Evolutionary conservation across 2,797 vertebrate genomes (phyloP).

Genomic region (Helostoma temminkii): DNA sequence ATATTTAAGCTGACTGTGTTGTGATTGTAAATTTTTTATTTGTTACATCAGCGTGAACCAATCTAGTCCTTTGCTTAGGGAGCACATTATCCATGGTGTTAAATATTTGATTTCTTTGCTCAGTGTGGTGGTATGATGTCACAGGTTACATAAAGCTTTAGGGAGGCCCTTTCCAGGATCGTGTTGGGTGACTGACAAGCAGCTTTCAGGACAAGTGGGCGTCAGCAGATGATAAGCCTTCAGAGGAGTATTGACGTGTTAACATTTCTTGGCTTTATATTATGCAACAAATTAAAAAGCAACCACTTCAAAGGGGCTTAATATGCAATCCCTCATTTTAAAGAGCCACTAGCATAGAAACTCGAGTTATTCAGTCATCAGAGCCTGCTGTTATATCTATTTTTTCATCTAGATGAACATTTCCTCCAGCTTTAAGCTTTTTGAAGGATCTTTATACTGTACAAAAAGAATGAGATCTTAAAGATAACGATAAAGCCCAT

Average conservation of each 20-base stretch:
- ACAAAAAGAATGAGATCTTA: no score
- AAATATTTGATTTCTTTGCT: slow-evolving; percentile 73
- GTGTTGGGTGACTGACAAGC: neutral
- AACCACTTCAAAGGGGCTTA: neutral
- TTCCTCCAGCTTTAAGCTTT: neutral
- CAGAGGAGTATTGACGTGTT: neutral
- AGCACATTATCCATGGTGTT: slow-evolving; percentile 49
- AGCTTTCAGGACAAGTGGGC: slow-evolving; percentile 13
- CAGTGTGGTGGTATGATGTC: slow-evolving; percentile 51
- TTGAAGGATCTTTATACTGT: no score
- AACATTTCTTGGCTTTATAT: neutral
- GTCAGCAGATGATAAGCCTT: slow-evolving; percentile 26
- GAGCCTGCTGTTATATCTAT: no score
- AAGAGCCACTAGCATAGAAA: no score
- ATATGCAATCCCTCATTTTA: no score
- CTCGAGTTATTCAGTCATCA: no score
- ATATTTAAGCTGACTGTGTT: slow-evolving; percentile 32
- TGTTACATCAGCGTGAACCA: slow-evolving; percentile 35
- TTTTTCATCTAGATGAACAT: neutral
- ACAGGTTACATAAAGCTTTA: slow-evolving; percentile 63
- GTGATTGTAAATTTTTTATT: slow-evolving; percentile 66
- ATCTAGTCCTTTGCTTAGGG: slow-evolving; percentile 38
- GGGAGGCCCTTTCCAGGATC: slow-evolving; percentile 30
- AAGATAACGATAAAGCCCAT: no score
- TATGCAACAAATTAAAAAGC: neutral